Conservation (phyloP, 2,113 vertebrate genomes). For the Daboia siamensis region DNA sequence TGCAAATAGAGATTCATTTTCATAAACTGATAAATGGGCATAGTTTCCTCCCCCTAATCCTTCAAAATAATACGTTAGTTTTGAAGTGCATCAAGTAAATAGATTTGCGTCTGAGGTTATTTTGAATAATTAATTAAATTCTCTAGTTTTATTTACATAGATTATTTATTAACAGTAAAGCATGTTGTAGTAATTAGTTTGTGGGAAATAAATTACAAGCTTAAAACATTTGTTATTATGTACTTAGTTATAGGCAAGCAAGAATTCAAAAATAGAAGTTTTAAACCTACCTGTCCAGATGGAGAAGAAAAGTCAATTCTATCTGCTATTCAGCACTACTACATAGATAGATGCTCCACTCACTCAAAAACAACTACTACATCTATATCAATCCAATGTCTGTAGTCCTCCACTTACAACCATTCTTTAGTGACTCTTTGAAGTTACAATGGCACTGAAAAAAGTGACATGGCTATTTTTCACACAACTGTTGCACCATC, state of each 20-base stretch:
- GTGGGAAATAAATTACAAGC: background rate
- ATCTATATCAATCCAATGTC: background rate
- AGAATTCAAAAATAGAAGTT: background rate
- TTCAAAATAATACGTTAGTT: background rate
- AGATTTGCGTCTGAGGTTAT: background rate
- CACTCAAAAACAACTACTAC: background rate
- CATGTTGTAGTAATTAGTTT: background rate
- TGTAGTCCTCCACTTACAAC: background rate
- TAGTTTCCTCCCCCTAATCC: background rate
- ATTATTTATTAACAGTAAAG: background rate
- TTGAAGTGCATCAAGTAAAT: background rate
- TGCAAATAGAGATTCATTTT: slow-evolving; percentile 2
- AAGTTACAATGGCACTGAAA: background rate
- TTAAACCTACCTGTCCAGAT: background rate
- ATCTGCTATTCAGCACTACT: background rate
- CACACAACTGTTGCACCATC: background rate
- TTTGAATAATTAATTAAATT: background rate
- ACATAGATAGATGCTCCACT: background rate
- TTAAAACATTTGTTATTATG: background rate
- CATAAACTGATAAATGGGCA: slow-evolving; percentile 5
- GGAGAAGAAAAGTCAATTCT: background rate
- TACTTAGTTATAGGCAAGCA: background rate
- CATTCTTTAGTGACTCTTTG: background rate
- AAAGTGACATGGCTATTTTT: background rate
- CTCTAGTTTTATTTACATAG: background rate